Percentiles rank a stretch among this genome's conserved stretches.
Conservation (phyloP, 2,797 vertebrate genomes). For the Gallinago solitaria region DNA sequence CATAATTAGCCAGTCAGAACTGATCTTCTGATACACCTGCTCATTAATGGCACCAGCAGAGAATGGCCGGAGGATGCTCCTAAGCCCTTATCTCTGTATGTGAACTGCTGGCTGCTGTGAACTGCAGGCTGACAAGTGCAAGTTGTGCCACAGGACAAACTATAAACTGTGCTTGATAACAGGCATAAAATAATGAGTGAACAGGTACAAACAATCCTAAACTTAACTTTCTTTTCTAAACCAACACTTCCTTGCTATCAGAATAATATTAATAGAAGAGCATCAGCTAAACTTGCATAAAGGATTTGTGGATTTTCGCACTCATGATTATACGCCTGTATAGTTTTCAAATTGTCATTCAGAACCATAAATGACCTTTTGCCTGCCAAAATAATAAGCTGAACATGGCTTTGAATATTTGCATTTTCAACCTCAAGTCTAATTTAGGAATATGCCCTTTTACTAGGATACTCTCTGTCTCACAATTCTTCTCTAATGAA, state of each 20-base stretch:
- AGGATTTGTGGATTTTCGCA: background rate
- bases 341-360: background rate
- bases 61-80: background rate
- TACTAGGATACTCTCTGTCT: background rate
- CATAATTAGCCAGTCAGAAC: background rate
- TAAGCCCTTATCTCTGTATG: background rate
- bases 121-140: background rate
- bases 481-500: background rate
- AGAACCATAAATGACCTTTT: background rate
- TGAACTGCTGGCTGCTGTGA: background rate
- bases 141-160: background rate
- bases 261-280: background rate
- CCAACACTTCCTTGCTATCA: background rate
- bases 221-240: background rate
- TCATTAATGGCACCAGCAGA: background rate
- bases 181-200: background rate
- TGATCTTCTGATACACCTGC: background rate
- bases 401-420: background rate
- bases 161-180: background rate
- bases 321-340: background rate
- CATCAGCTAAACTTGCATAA: background rate
- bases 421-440: background rate
- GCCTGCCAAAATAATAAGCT: slow-evolving; percentile 12
- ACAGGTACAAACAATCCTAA: background rate
- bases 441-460: background rate